Percentiles rank a stretch among this genome's conserved stretches.
Evolutionary conservation across 2,113 vertebrate genomes (phyloP).

Genomic region (Ceratotherium simum): DNA sequence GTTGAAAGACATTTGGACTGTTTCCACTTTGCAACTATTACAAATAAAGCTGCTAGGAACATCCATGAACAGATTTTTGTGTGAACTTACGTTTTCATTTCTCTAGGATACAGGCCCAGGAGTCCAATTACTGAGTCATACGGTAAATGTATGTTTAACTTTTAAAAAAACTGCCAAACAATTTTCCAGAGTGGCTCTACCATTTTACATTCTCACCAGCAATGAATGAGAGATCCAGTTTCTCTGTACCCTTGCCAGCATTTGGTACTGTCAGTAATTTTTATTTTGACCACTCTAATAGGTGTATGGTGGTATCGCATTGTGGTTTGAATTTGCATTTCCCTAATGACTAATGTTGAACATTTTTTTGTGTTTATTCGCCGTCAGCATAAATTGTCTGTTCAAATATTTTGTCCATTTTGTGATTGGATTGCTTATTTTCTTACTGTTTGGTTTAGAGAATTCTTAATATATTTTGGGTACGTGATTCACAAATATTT

Average conservation of each 20-base stretch:
- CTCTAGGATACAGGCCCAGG: not conserved
- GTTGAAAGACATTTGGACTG: not conserved
- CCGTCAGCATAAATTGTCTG: not conserved
- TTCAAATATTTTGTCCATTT: not conserved
- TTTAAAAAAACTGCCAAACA: not conserved
- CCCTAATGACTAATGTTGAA: not conserved
- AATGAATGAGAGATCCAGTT: not conserved
- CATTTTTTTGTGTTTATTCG: not conserved
- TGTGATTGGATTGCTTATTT: not conserved
- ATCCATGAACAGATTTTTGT: not conserved
- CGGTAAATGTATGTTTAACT: not conserved
- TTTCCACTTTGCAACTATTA: not conserved
- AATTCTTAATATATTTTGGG: not conserved
- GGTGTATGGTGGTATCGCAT: not conserved
- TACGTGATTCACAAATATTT: conserved; percentile 8
- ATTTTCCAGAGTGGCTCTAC: not conserved
- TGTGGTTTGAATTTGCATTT: conserved; percentile 10
- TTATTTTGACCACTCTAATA: not conserved
- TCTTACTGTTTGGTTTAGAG: conserved; percentile 22
- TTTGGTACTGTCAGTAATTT: not conserved
- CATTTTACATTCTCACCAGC: not conserved
- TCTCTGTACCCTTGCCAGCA: not conserved
- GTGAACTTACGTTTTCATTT: conserved; percentile 22
- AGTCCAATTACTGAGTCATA: not conserved
- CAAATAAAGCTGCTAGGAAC: not conserved